Conservation (phyloP, 2,888 invertebrate species). For the Mystacides longicornis region DNA sequence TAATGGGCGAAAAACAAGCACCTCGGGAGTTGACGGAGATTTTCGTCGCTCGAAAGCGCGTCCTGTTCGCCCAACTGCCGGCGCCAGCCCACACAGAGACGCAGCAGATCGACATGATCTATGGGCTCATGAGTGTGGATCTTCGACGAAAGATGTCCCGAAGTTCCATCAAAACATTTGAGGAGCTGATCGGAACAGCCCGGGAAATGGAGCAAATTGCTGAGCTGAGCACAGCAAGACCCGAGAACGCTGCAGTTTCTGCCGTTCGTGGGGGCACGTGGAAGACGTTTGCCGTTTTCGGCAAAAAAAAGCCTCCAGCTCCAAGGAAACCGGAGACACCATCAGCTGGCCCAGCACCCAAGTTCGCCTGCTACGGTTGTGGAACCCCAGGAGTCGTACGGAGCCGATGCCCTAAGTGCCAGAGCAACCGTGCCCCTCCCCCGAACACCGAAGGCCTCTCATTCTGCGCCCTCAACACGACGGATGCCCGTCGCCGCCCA, state of each 20-base stretch:
- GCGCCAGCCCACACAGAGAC: background rate
- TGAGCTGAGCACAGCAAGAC: no score
- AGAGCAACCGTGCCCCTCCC: no score
- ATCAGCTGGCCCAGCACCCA: no score
- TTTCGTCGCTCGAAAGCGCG: background rate
- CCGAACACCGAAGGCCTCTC: background rate
- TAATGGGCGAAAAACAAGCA: background rate
- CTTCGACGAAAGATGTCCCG: background rate
- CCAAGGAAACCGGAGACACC: no score
- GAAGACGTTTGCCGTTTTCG: background rate
- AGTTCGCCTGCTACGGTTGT: slow-evolving; percentile 5
- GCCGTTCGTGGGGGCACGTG: background rate
- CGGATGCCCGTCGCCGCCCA: background rate
- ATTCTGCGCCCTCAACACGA: background rate
- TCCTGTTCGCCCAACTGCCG: background rate
- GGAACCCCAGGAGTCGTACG: slow-evolving; percentile 3
- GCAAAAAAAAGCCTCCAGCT: no score
- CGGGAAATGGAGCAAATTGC: slow-evolving; percentile 1
- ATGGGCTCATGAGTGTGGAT: background rate
- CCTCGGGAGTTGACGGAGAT: background rate
- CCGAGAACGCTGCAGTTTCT: background rate
- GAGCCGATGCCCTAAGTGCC: slow-evolving; percentile 5
- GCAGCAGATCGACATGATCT: background rate
- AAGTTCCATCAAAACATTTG: background rate
- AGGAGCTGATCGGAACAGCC: background rate